phyloP scores from a whole-genome alignment of 2,797 vertebrate genomes.

The Protonibea diacanthus region DNA sequence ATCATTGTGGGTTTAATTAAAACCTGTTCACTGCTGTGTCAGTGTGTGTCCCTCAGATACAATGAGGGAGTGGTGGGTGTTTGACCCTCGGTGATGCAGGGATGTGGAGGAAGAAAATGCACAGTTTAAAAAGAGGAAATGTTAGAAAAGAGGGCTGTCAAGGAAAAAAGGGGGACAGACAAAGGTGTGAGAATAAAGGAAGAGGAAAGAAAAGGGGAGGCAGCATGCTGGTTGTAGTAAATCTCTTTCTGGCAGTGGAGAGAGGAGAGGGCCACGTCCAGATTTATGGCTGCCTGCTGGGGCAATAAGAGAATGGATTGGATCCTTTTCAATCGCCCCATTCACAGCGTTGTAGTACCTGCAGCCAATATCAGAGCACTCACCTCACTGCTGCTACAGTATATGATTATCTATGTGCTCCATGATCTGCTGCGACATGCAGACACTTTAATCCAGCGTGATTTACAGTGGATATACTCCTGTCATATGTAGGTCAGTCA shows the following conservation, averaged over 20 bases:
- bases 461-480: constrained; percentile 27
- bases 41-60: constrained; percentile 45
- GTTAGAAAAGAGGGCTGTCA: constrained; percentile 1
- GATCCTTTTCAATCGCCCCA: constrained; percentile 44
- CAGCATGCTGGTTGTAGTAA: constrained; percentile 49
- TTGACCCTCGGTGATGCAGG: constrained; percentile 53
- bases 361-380: constrained; percentile 33
- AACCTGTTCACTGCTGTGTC: constrained; percentile 28
- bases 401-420: constrained; percentile 38
- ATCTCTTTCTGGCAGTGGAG: constrained; percentile 50
- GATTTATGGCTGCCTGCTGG: constrained; percentile 67
- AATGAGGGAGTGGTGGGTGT: constrained; percentile 22
- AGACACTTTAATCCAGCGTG: constrained; percentile 21
- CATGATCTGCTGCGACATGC: constrained; percentile 46
- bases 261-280: constrained; percentile 37
- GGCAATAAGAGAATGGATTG: constrained; percentile 69
- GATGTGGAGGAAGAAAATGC: constrained; percentile 8
- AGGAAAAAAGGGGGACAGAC: constrained; percentile 10
- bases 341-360: constrained; percentile 22
- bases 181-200: constrained; percentile 51
- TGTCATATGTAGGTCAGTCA: constrained; percentile 74
- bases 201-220: constrained; percentile 10
- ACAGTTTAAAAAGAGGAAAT: constrained; percentile 35
- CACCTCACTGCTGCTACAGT: constrained; percentile 21
- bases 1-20: constrained; percentile 64